phyloP scores from a whole-genome alignment of 64 coral and sea anemone genomes.

The Catalaphyllia jardinei region DNA sequence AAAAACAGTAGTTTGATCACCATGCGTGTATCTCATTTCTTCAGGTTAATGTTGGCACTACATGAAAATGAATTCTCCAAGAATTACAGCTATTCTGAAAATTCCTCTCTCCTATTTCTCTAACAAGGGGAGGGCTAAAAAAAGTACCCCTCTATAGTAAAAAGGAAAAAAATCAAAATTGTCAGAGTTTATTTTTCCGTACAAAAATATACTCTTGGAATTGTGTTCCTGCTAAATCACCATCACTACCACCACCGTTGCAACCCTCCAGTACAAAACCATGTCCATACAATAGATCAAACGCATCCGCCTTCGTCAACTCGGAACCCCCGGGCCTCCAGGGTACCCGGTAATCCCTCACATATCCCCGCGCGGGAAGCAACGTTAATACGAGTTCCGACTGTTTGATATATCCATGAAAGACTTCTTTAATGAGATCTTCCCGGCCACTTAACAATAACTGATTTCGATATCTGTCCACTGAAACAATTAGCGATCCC shows the following conservation, averaged over 20 bases:
- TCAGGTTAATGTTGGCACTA: no score
- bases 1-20: no score
- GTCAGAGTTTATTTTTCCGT: slow-evolving; percentile 32
- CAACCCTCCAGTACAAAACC: slow-evolving; percentile 31
- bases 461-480: slow-evolving; percentile 20
- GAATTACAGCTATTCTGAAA: no score
- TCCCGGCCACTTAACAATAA: slow-evolving; percentile 21
- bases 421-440: slow-evolving; percentile 36
- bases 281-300: slow-evolving; percentile 40
- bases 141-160: no score
- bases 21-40: no score
- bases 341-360: slow-evolving; percentile 40
- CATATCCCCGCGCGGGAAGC: slow-evolving; percentile 43
- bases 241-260: slow-evolving; percentile 33
- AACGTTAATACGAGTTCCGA: slow-evolving; percentile 9
- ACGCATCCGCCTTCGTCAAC: slow-evolving; percentile 26
- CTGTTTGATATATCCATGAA: slow-evolving; percentile 16
- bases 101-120: no score
- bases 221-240: slow-evolving; percentile 5
- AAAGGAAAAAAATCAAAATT: no score
- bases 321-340: slow-evolving; percentile 23
- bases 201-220: slow-evolving; percentile 53
- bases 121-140: no score
- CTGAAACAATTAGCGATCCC: slow-evolving; percentile 23
- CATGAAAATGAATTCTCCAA: no score